These are phyloP conservation scores for Lepidothrix coronata DNA, from an alignment of 2,113 vertebrate genomes.

Conservation along the genomic window DNA sequence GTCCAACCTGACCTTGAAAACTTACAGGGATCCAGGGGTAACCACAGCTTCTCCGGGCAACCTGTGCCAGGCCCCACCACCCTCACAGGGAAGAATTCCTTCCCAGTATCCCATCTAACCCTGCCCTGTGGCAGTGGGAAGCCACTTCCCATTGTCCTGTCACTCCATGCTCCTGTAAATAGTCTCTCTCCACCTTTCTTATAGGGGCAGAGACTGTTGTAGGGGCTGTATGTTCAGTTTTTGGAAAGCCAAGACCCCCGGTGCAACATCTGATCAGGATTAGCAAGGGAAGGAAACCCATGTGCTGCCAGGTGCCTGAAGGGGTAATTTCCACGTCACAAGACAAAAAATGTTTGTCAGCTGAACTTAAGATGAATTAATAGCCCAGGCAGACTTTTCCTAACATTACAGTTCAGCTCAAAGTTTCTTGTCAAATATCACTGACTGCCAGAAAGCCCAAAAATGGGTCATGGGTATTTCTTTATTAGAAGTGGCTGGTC, in stretches of 20 bases:
- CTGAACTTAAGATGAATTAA: not conserved
- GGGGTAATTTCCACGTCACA: not conserved
- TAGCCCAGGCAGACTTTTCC: not conserved
- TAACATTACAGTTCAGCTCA: not conserved
- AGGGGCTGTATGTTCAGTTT: not conserved
- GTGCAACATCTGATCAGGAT: not conserved
- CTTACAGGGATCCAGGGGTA: not conserved
- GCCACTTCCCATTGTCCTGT: not conserved
- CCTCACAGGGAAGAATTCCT: not conserved
- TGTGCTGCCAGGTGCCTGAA: fast-evolving
- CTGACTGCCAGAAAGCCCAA: not conserved
- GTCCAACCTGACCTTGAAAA: fast-evolving
- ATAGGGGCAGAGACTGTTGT: not conserved
- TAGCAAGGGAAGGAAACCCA: not conserved
- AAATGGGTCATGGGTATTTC: not conserved
- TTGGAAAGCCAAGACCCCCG: not conserved
- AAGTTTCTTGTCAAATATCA: not conserved
- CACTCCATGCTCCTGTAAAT: not conserved
- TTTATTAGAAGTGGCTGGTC: not conserved
- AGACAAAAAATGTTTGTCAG: not conserved
- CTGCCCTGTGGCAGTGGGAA: not conserved
- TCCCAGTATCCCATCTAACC: fast-evolving
- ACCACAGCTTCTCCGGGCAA: not conserved
- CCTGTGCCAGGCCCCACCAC: not conserved
- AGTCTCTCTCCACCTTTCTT: not conserved